phyloP scores from a whole-genome alignment of 2,797 vertebrate species.

The Sebastes elongatus region DNA sequence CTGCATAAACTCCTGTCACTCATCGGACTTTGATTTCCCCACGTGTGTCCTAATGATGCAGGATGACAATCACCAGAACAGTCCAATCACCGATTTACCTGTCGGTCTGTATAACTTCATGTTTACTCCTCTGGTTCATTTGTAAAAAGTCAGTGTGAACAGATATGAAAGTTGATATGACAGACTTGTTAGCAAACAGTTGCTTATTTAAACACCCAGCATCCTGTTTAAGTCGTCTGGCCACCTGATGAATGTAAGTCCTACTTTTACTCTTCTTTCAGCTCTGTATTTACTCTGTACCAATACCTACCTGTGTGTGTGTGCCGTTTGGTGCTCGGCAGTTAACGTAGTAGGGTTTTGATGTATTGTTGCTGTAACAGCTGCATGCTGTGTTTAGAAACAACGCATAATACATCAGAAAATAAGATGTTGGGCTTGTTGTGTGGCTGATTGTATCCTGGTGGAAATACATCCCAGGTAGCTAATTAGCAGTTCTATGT shows the following conservation, averaged over 20 bases:
- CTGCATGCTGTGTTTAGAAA: neutral
- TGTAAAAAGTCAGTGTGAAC: no score
- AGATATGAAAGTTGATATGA: no score
- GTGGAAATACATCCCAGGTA: conserved; percentile 3
- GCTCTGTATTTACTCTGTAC: neutral
- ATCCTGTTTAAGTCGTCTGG: neutral
- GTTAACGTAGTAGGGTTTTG: neutral
- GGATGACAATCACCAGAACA: no score
- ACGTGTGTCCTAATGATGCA: no score
- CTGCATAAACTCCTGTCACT: no score
- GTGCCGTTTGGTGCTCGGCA: neutral
- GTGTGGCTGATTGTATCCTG: neutral
- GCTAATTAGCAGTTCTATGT: conserved; percentile 33
- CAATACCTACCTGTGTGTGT: conserved; percentile 2
- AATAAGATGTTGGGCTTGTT: neutral
- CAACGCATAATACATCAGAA: neutral
- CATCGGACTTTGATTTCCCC: no score
- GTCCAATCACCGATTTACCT: no score
- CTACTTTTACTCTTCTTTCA: neutral
- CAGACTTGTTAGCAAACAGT: neutral
- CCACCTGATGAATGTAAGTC: neutral
- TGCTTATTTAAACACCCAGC: neutral
- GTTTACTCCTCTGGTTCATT: no score
- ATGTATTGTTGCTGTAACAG: conserved; percentile 1
- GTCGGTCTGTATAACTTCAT: no score